Base-by-base conservation (phyloP, 2,113 vertebrate genomes). In the Synodontis membranacea region DNA sequence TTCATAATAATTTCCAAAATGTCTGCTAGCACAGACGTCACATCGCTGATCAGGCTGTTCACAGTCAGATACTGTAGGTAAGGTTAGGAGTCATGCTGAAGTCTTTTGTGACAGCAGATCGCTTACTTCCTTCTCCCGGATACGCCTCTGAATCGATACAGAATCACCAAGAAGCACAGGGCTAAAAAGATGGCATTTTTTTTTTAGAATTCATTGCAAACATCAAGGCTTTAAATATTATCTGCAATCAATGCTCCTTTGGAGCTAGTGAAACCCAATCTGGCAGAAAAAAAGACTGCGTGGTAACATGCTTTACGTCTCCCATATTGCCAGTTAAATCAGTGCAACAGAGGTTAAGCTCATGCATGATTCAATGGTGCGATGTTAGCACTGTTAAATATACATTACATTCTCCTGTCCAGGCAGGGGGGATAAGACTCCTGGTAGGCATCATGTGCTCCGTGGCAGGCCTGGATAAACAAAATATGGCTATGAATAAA, bases 401-500 rank as follows among this genome's bases (percentile, higher is more conserved):
- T 89, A 89, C 85, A 89, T 88, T 78, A 84, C 74, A 56, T 39
- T 48, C 72, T 28, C 87, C 52, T 28, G 88, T 84, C 78, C n/a
- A 44, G 80, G 80, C 86, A 84, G 85, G 39, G 74, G 70, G 62
- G 25, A 5, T 1, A 54, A 17, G 23, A 70, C 52, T 34, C 60
- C 81, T 68, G 64, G 80, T 19, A n/a, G 46, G 82, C 83, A 88
- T 86, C 25, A 64, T 84, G 83, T 86, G 80, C 80, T 54, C 84
- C 39, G 56, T 44, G 82, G 79, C 78, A 84, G 54, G 84, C 42
- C 84, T 85, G 70, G 54, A 72, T 86, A 90, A 84, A 92, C 84
- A 88, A 86, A 84, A 84, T 84, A 88, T 74, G 46, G 28, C 75
- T 74, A 92, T 92, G 93, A 95, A 94, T 89, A 93, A 91, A 84